Base-by-base conservation (phyloP, 2,797 vertebrate species). In the Peromyscus eremicus region DNA sequence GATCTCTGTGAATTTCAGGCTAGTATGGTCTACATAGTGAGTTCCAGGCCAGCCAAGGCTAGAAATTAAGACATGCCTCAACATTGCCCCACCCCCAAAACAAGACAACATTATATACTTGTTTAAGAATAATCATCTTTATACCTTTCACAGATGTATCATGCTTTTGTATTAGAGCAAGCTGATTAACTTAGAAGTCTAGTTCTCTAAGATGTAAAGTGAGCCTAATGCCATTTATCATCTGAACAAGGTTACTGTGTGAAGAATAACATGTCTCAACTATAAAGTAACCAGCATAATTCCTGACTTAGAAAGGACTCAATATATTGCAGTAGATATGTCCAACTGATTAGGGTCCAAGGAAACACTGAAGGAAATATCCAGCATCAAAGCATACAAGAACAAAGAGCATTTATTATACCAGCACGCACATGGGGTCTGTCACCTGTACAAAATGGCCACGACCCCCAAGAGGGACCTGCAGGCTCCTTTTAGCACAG, bases 221-320 rank as follows among this genome's bases (percentile, higher is more conserved):
- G 40, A n/a, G 19, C 82, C 17, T 52, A 73, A 79, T 52, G 70
- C 62, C 6, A 77, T 21, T 55, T 87, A 57, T 37, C 34, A 71
- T 46, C 46, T 84, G 5, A 92, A 82, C 16, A 80, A 57, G 46
- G 43, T 80, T 66, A 66, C 13, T 80, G 27, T 37, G 13, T 80
- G 57, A 84, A 94, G 46, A 95, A 82, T 73, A n/a, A 4, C 55
- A 14, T n/a, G 49, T 91, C 87, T 84, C 40, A 27, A 90, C 77
- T 75, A 86, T 68, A 83, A 43, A 87, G 43, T 29, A 95, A n/a
- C 21, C 16, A 71, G 34, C 11, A 37, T 29, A 52, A n/a, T 32
- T 25, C 81, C 76, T 68, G 57, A 82, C 29, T 75, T 13, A 75
- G 40, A 19, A 82, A 14, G 37, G 37, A 68, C 55, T 94, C 70